Conservation (phyloP, 2,797 vertebrate genomes). For the Poliocrania exsul region DNA sequence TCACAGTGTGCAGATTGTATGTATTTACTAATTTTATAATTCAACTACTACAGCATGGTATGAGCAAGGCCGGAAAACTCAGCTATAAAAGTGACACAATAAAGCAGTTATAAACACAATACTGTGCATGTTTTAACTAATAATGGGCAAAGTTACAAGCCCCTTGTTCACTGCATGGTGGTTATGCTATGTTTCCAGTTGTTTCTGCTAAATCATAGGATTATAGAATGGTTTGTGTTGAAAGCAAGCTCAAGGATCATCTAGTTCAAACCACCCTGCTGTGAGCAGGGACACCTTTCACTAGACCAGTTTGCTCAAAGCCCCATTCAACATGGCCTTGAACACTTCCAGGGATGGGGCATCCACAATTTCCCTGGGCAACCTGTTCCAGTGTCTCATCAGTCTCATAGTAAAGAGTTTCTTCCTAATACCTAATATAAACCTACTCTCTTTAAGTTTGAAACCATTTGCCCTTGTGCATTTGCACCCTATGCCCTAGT, state of each 20-base stretch:
- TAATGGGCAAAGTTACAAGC: conserved; percentile 34
- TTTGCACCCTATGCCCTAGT: neutral
- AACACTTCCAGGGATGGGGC: neutral
- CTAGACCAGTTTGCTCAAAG: neutral
- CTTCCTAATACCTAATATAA: neutral
- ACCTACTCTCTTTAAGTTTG: neutral
- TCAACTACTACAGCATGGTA: neutral
- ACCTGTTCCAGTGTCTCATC: neutral
- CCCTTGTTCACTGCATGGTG: neutral
- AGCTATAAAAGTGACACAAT: conserved; percentile 34
- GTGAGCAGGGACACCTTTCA: neutral
- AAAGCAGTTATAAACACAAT: conserved; percentile 26
- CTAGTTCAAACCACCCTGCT: neutral
- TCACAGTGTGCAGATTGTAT: neutral
- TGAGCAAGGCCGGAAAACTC: conserved; percentile 16
- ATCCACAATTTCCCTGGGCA: neutral
- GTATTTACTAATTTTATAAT: conserved; percentile 31
- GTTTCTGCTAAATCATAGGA: neutral
- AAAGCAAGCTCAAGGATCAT: neutral
- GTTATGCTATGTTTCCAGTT: conserved; percentile 32
- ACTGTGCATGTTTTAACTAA: conserved; percentile 15
- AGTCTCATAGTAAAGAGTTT: neutral
- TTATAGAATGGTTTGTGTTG: neutral
- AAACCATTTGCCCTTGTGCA: neutral
- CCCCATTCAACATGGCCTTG: neutral